Evolutionary conservation across 2,888 invertebrate genomes (phyloP).

Genomic region (Salticus scenicus): DNA sequence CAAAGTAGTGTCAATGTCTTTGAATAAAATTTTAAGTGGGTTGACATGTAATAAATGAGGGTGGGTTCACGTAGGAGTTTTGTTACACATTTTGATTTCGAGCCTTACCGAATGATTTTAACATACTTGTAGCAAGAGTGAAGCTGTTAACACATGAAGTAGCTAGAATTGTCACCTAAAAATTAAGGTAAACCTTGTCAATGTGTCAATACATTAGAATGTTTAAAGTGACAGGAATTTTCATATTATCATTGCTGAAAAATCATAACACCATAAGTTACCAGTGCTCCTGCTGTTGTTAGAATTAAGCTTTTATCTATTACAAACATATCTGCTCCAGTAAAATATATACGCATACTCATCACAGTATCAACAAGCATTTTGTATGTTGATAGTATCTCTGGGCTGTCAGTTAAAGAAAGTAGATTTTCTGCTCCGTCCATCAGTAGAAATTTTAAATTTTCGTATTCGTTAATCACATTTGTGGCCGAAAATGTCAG

Average conservation of each 20-base stretch:
- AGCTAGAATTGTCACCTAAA: too few species aligned
- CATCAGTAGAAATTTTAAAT: conserved; percentile 15
- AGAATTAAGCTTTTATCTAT: conserved; percentile 24
- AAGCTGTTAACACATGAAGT: too few species aligned
- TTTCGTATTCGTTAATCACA: background rate
- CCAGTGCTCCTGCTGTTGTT: conserved; percentile 37
- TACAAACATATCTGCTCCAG: conserved; percentile 29
- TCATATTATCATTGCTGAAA: conserved; percentile 1
- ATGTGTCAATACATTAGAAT: too few species aligned
- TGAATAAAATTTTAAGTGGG: too few species aligned
- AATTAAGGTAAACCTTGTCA: too few species aligned
- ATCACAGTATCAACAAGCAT: conserved; percentile 5
- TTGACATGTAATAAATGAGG: too few species aligned
- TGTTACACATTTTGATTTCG: too few species aligned
- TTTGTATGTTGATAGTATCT: conserved; percentile 11
- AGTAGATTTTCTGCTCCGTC: conserved; percentile 17
- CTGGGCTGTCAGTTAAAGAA: background rate
- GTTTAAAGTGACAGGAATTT: too few species aligned
- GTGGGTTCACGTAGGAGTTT: too few species aligned
- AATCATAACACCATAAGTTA: conserved; percentile 38
- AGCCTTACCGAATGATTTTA: too few species aligned
- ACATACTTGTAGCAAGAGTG: too few species aligned
- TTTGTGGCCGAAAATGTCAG: conserved; percentile 4
- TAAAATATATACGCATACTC: background rate
- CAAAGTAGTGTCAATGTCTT: too few species aligned